Evolutionary conservation across 2,113 vertebrate species (phyloP), one percentile per base, ranked within the genome.

Genomic region (Solea solea): DNA sequence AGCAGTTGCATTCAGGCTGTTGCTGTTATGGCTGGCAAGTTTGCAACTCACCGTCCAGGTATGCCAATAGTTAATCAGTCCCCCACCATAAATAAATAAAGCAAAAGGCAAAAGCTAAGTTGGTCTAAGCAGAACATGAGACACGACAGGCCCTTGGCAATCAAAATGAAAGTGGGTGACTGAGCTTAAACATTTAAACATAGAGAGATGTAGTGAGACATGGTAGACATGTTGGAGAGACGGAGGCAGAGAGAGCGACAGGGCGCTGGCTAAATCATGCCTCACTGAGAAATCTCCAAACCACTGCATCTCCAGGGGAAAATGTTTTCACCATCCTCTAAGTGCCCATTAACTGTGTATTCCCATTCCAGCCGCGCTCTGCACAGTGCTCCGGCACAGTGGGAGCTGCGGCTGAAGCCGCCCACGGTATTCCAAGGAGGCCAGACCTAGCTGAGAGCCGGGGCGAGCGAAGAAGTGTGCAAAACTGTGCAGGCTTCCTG

Each of bases 301-400:
- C 89, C 85, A 8, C 82, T 61, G 55, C 51, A 59, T 89, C 89
- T 92, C 90, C 80, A 82, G 88, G 90, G 91, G 82, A 89, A 92
- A 90, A 89, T 90, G 79, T 87, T 89, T 92, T 87, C 64, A 78
- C 83, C 84, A 85, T 84, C 73, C 79, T 84, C 74, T 89, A 91
- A 93, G 90, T 91, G 86, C 86, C 91, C 89, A 91, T 94, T 92
- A 92, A 88, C 89, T 80, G 86, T 86, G 85, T 90, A 83, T 91
- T 92, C 90, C 86, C 88, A 86, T 90, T 91, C 82, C 80, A 90
- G 83, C 72, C 69, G 13, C 13, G 59, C 76, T 84, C 76, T 51
- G 66, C 81, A 55, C 76, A 45, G 28, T 76, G 66, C 85, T 83
- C 52, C 12, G 39, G 72, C 87, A 67, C 82, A 85, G 85, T 81